Evolutionary conservation across 2,797 vertebrate genomes (phyloP), one percentile per base, ranked within the genome.

Genomic region (Acanthopagrus latus): DNA sequence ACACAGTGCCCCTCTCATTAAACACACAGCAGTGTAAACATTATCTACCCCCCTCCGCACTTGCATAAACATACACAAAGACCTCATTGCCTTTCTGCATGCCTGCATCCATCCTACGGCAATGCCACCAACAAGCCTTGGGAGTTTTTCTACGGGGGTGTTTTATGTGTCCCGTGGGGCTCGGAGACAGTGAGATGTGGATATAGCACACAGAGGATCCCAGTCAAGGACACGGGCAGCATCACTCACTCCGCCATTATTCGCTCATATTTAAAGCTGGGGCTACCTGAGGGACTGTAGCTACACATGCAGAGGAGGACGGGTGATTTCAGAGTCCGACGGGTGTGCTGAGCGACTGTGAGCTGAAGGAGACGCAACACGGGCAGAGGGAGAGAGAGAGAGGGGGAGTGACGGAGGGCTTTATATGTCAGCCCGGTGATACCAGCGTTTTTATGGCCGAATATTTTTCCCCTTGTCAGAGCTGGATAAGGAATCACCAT

Each of bases 191-290:
- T 91, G 91, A 92, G 88, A 89, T 92, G 93, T 90, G 86, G 88
- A 91, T 89, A 88, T 77, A 81, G 91, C 88, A 88, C 93, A 91
- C 93, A 84, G 88, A 93, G 92, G 91, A 93, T 86, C 91, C 89
- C 85, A 91, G 93, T 91, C 93, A 95, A 95, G 94, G 94, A 94
- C 93, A 89, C 79, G 17, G 78, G 83, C 86, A 86, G 84, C 93
- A 95, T 95, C 94, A 93, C 89, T 95, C 94, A 94, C 79, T 73
- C 65, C 81, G 74, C 92, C 85, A 91, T 94, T 93, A 94, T 93
- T 94, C 90, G 86, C 91, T 89, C 93, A 90, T 91, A 93, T 94
- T 94, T 93, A 94, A 94, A 93, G 91, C 90, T 88, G 80, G 78
- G 87, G 85, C 84, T 86, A 92, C 91, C 92, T 91, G 89, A 88